These are phyloP conservation scores for Tachycineta bicolor DNA, from an alignment of 2,113 vertebrate genomes.

Conservation along the genomic window DNA sequence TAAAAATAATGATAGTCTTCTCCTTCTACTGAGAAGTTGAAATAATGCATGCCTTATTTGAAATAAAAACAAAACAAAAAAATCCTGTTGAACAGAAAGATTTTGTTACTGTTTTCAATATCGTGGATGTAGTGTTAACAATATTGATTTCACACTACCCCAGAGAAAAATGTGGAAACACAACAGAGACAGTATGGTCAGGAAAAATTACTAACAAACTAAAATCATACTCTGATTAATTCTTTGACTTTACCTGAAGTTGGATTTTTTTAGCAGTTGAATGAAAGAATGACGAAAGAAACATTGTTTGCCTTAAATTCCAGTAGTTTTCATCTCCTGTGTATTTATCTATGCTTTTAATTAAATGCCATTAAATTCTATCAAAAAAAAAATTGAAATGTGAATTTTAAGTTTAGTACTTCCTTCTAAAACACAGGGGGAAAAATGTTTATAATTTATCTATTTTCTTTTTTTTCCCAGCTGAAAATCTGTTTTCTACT, in stretches of 20 bases:
- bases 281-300: not conserved
- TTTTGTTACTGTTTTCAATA: not conserved
- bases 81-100: not conserved
- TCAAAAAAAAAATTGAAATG: not conserved
- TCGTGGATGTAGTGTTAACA: not conserved
- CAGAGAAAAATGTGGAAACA: not conserved
- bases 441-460: not conserved
- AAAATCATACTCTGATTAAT: not conserved
- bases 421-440: not conserved
- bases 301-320: not conserved
- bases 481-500: not conserved
- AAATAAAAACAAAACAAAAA: not conserved
- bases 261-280: not conserved
- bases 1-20: not conserved
- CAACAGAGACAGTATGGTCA: not conserved
- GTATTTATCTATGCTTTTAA: not conserved
- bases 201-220: not conserved
- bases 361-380: not conserved
- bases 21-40: not conserved
- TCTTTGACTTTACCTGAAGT: not conserved
- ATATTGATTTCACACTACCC: not conserved
- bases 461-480: not conserved
- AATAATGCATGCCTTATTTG: not conserved
- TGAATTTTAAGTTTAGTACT: not conserved
- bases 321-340: not conserved